Evolutionary conservation across 2,797 vertebrate species (phyloP).

Genomic region (Eulemur rubriventer): DNA sequence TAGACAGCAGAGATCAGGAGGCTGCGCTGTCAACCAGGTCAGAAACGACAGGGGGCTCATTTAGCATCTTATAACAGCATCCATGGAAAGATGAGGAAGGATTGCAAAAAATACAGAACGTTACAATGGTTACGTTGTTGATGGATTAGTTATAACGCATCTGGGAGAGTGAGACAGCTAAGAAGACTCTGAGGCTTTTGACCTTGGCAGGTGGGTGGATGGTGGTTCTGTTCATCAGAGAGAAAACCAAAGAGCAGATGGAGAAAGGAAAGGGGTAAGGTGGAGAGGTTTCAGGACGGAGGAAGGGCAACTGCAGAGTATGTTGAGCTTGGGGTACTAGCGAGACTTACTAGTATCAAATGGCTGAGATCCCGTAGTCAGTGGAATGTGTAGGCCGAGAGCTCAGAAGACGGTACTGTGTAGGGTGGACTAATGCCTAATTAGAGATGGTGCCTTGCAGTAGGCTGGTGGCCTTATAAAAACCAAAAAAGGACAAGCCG

Average conservation of each 20-base stretch:
- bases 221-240: neutral
- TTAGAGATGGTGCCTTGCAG: neutral
- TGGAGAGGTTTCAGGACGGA: neutral
- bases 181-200: neutral
- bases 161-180: neutral
- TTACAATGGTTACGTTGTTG: neutral
- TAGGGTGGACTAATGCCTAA: too few species aligned
- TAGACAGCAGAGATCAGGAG: neutral
- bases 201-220: neutral
- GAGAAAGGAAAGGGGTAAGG: neutral
- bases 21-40: neutral
- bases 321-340: neutral
- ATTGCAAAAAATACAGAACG: neutral
- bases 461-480: neutral
- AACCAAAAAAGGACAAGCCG: neutral
- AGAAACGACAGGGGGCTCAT: neutral
- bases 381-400: neutral
- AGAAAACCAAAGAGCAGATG: neutral
- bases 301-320: neutral
- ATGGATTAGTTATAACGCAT: neutral
- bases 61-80: neutral
- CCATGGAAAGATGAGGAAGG: neutral
- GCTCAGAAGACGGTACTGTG: neutral
- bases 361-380: neutral
- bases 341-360: neutral